Base-by-base conservation (phyloP, 2,113 vertebrate species). In the Trogon melanurus region DNA sequence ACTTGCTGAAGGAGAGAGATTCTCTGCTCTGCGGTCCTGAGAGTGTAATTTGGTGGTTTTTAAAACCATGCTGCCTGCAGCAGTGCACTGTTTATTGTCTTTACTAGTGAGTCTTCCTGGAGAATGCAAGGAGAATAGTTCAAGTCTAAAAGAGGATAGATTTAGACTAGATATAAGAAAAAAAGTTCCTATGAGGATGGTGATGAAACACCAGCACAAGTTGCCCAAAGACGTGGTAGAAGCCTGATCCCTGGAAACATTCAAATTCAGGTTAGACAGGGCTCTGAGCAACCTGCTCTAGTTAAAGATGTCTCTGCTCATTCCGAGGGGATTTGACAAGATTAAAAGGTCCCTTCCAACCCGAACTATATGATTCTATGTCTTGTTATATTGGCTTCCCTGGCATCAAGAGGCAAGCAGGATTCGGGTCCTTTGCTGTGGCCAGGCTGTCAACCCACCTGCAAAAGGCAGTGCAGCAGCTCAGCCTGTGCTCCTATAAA, bases 171-270 rank as follows among this genome's bases (percentile, higher is more conserved):
- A 20, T 6, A 30, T 6, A 9, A 47, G 9, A 47, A 71, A 29
- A 19, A 54, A 8, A 38, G 11, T 30, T 60, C 5, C 60, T 10
- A 16, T 1, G 0, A 3, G 64, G 25, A 67, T 8, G 2, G 2
- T 47, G 32, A 12, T 18, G 1, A 62, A 11, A 20, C 56, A 15
- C 58, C 41, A 32, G 32, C 2, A 7, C 21, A 57, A 36, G 69
- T 6, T 88, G 16, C 8, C n/a, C 51, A 60, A 41, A 48, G 54
- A 12, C 14, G 25, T 56, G 50, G 27, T 10, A 8, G 44, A 34
- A 36, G 62, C 7, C 10, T 32, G 34, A 72, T 57, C 27, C 53
- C 54, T 67, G 58, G 32, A 34, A 57, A 36, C 38, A 16, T 34
- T 34, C 75, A 6, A 41, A 32, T 13, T 10, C 32, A 78, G 53